phyloP scores from a whole-genome alignment of 2,888 invertebrate species.

The Drosophila peninsularis region DNA sequence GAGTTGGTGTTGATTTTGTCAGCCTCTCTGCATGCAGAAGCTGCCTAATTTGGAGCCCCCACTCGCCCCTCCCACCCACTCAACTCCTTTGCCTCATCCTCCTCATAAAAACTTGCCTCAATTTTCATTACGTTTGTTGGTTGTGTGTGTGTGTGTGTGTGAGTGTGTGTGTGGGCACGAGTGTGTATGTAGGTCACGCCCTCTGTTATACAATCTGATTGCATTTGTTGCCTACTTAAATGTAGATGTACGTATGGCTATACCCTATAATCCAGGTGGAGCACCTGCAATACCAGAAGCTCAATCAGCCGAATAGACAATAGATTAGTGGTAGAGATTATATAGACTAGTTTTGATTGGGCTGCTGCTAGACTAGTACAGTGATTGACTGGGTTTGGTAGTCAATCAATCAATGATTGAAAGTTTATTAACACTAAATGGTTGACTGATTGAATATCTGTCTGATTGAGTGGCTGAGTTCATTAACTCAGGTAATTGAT shows the following conservation, averaged over 20 bases:
- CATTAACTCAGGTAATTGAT: no score
- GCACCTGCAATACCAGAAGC: background rate
- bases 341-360: background rate
- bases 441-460: background rate
- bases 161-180: constrained; percentile 24
- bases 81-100: background rate
- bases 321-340: background rate
- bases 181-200: constrained; percentile 64
- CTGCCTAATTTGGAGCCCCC: constrained; percentile 74
- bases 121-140: constrained; percentile 66
- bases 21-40: constrained; percentile 60
- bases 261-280: constrained; percentile 5
- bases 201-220: constrained; percentile 57
- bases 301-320: background rate
- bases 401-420: background rate
- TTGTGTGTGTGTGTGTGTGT: constrained; percentile 6
- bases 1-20: constrained; percentile 61
- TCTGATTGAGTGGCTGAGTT: background rate
- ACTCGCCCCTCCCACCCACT: background rate
- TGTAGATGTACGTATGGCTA: background rate
- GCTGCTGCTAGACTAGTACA: background rate
- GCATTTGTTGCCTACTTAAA: constrained; percentile 44
- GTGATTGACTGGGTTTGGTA: background rate
- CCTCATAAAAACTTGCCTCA: constrained; percentile 37
- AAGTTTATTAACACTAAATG: background rate